Conservation (phyloP, 2,113 vertebrate species). For the Balaeniceps rex region DNA sequence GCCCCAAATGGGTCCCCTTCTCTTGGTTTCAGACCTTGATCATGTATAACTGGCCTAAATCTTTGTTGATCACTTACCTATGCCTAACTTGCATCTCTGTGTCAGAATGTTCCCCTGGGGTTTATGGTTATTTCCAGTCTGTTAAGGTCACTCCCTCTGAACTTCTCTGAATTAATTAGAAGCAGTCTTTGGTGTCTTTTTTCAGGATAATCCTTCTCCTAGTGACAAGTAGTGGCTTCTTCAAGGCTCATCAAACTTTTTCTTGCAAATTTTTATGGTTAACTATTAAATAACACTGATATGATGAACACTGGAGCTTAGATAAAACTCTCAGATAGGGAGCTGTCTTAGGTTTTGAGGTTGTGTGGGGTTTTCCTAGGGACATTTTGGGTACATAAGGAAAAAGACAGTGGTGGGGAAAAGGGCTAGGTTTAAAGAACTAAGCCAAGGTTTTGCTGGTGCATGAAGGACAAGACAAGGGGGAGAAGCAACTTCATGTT, state of each 20-base stretch:
- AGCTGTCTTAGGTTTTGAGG: not conserved
- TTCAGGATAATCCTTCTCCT: not conserved
- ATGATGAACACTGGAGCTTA: not conserved
- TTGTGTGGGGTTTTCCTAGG: not conserved
- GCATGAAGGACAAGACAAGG: not conserved
- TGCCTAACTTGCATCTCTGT: not conserved
- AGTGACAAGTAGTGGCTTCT: slow-evolving; percentile 7
- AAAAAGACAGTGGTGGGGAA: not conserved
- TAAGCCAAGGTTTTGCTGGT: not conserved
- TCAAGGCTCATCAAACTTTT: not conserved
- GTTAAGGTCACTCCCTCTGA: not conserved
- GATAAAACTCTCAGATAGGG: not conserved
- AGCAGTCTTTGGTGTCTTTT: not conserved
- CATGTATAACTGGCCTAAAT: not conserved
- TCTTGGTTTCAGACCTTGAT: not conserved
- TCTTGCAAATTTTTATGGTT: not conserved
- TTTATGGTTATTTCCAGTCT: slow-evolving; percentile 10
- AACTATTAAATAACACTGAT: not conserved
- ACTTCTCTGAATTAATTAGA: not conserved
- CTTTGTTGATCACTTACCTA: not conserved
- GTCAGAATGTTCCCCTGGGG: not conserved
- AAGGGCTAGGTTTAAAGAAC: not conserved
- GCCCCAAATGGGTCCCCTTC: not conserved
- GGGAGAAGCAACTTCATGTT: not conserved
- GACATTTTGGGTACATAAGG: not conserved